Conservation (phyloP, 1,140 invertebrate genomes). For the Telenomus remus region DNA sequence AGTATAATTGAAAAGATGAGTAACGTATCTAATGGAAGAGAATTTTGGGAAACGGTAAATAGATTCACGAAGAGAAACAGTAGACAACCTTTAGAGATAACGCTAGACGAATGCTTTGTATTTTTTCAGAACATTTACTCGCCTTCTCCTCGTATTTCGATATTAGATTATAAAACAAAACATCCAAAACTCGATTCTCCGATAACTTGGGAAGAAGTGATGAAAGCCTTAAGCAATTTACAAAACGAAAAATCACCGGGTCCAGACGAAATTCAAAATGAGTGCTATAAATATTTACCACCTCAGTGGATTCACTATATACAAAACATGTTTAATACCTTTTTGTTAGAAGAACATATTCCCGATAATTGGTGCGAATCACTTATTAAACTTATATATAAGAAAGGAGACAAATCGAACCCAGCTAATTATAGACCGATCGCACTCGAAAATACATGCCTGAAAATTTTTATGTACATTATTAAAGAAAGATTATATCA, state of each 20-base stretch:
- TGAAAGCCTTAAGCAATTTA: not conserved
- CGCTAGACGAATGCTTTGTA: not conserved
- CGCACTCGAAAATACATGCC: not conserved
- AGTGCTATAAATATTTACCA: not conserved
- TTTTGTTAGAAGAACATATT: not conserved
- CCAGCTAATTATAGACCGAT: not conserved
- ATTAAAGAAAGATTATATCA: not conserved
- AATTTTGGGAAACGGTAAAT: not conserved
- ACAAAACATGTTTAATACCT: not conserved
- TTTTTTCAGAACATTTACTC: not conserved
- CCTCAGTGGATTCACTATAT: not conserved
- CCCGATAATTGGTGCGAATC: not conserved
- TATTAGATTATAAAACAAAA: not conserved
- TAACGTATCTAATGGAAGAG: not conserved
- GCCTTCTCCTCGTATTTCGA: not conserved
- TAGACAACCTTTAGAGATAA: not conserved
- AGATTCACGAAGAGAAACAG: not conserved
- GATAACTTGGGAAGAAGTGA: not conserved
- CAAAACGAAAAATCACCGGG: not conserved
- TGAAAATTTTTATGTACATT: not conserved
- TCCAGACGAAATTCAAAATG: not conserved
- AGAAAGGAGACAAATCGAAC: not conserved
- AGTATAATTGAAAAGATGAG: not conserved
- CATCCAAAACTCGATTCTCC: not conserved
- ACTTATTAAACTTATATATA: slow-evolving; percentile 4